A percentile compares a stretch with the other conserved stretches of the same genome.
These are phyloP conservation scores for Copidosoma aretas DNA, from an alignment of 2,888 invertebrate species.

Conservation along the genomic window DNA sequence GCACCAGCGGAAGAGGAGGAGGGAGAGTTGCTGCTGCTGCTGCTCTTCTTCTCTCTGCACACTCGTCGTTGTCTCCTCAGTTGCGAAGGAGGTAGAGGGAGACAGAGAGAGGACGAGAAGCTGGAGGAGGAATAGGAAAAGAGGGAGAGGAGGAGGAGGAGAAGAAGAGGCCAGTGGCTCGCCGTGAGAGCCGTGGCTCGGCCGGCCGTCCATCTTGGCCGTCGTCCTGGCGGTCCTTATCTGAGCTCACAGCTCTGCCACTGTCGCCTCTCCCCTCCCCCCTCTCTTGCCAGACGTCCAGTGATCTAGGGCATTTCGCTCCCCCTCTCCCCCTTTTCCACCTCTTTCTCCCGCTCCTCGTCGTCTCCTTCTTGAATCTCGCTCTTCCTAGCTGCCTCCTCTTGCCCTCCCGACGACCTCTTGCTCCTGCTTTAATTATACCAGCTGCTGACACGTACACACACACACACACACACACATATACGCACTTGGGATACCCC, in stretches of 20 bases:
- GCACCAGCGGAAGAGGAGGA: conserved; percentile 18
- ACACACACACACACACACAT: conserved; percentile 10
- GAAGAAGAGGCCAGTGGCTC: conserved; percentile 44
- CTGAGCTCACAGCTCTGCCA: conserved; percentile 62
- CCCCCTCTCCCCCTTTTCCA: conserved; percentile 40
- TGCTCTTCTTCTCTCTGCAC: neutral
- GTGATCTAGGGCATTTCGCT: conserved; percentile 62
- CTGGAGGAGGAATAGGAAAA: conserved; percentile 30
- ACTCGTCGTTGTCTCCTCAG: conserved; percentile 15
- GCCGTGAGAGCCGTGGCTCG: conserved; percentile 57
- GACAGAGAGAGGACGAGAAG: conserved; percentile 6
- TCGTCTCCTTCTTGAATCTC: conserved; percentile 12
- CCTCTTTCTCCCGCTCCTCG: conserved; percentile 40
- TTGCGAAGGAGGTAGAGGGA: neutral
- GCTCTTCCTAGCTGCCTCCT: conserved; percentile 19
- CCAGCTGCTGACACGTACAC: conserved; percentile 25
- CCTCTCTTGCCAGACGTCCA: conserved; percentile 56
- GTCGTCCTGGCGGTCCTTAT: conserved; percentile 63
- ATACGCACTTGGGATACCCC: neutral
- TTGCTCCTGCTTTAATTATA: conserved; percentile 54
- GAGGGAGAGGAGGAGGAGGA: conserved; percentile 50
- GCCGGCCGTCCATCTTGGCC: conserved; percentile 61
- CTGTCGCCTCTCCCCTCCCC: conserved; percentile 14
- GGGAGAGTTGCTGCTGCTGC: conserved; percentile 45
- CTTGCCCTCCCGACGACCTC: conserved; percentile 39